A percentile compares a stretch with the other conserved stretches of the same genome.
Evolutionary conservation across 2,113 vertebrate species (phyloP).

Genomic region (Prietella phreatophila): DNA sequence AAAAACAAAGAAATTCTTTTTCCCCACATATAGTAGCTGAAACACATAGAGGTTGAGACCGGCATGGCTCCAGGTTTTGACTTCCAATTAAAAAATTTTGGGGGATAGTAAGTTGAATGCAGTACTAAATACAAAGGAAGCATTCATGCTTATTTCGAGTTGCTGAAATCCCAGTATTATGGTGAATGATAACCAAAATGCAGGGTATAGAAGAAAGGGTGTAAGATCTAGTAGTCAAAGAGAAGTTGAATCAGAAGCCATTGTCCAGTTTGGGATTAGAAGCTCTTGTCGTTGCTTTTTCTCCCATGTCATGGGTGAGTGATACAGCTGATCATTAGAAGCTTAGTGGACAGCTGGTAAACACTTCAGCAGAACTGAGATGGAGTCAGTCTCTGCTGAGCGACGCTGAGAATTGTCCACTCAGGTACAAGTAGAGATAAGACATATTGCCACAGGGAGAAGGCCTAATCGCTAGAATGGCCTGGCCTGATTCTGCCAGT

Average conservation of each 20-base stretch:
- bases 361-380: not conserved
- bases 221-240: not conserved
- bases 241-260: not conserved
- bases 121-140: not conserved
- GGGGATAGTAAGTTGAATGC: not conserved
- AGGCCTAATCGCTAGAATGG: slow-evolving; percentile 12
- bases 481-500: slow-evolving; percentile 22
- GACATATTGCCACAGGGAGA: slow-evolving; percentile 9
- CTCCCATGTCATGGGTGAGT: not conserved
- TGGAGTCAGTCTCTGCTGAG: slow-evolving; percentile 6
- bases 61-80: not conserved
- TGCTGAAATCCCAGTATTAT: not conserved
- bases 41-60: not conserved
- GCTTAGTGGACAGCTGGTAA: slow-evolving; percentile 19
- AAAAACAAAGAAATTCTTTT: not conserved
- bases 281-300: not conserved
- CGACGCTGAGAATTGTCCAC: not conserved
- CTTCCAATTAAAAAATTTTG: not conserved
- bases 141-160: not conserved
- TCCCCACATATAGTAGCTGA: not conserved
- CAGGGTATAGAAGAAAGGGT: not conserved
- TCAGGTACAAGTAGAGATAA: slow-evolving; percentile 19
- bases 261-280: not conserved
- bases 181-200: not conserved
- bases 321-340: slow-evolving; percentile 19